phyloP scores from a whole-genome alignment of 2,797 vertebrate species.

The Taeniopygia guttata region DNA sequence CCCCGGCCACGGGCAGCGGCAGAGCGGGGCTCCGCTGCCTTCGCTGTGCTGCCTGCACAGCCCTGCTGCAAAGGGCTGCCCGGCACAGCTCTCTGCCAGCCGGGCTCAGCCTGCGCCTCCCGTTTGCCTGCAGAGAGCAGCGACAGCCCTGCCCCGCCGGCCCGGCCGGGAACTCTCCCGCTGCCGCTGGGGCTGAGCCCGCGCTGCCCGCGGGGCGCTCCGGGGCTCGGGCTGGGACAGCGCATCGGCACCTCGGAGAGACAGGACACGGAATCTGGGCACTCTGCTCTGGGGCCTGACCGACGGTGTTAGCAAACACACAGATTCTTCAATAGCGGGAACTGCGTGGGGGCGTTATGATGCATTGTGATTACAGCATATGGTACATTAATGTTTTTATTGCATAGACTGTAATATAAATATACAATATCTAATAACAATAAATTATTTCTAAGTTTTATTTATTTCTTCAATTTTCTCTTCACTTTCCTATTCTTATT shows the following conservation, averaged over 20 bases:
- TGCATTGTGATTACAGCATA: too few species aligned
- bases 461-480: not conserved
- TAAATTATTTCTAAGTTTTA: accelerated
- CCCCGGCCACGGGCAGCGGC: not conserved
- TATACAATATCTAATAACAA: not conserved
- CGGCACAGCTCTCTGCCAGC: not conserved
- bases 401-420: not conserved
- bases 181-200: not conserved
- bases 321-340: not conserved
- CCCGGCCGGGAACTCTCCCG: not conserved
- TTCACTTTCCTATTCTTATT: not conserved
- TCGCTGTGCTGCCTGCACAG: not conserved
- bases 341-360: not conserved
- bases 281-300: too few species aligned
- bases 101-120: accelerated
- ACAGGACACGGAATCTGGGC: accelerated
- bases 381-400: not conserved
- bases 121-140: not conserved
- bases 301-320: not conserved
- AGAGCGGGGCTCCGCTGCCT: not conserved
- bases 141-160: not conserved
- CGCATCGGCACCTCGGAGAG: accelerated
- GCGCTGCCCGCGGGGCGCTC: not conserved
- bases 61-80: not conserved
- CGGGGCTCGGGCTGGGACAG: not conserved